A percentile compares a stretch with the other conserved stretches of the same genome.
Evolutionary conservation across 2,113 vertebrate species (phyloP).

Genomic region (Pachyramphus minor): DNA sequence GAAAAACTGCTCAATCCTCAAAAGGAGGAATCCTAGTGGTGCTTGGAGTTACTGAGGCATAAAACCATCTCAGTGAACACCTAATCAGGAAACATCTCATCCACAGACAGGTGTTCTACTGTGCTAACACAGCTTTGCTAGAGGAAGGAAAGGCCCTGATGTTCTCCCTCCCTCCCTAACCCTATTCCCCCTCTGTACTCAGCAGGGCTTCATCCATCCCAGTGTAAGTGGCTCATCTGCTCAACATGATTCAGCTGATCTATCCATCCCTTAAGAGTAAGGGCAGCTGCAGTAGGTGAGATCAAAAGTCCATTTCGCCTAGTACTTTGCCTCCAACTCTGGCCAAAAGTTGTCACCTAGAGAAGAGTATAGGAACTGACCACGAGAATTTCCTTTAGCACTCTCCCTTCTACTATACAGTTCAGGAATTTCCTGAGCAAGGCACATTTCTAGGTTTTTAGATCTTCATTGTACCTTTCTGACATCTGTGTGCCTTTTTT

Average conservation of each 20-base stretch:
- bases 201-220: not conserved
- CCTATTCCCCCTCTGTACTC: not conserved
- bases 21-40: not conserved
- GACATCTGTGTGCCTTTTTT: not conserved
- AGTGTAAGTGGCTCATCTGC: not conserved
- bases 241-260: not conserved
- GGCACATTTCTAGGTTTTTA: not conserved
- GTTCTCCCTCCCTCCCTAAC: not conserved
- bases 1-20: not conserved
- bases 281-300: not conserved
- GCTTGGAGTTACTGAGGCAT: not conserved
- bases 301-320: not conserved
- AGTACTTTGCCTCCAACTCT: not conserved
- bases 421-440: not conserved
- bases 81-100: not conserved
- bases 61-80: not conserved
- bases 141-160: not conserved
- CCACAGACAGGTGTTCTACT: accelerated
- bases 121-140: not conserved
- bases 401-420: accelerated
- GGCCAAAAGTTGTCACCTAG: not conserved
- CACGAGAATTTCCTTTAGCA: not conserved
- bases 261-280: not conserved
- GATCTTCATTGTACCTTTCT: not conserved
- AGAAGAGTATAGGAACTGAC: not conserved